phyloP scores from a whole-genome alignment of 2,888 invertebrate genomes.

The Sarcophaga rosellei region DNA sequence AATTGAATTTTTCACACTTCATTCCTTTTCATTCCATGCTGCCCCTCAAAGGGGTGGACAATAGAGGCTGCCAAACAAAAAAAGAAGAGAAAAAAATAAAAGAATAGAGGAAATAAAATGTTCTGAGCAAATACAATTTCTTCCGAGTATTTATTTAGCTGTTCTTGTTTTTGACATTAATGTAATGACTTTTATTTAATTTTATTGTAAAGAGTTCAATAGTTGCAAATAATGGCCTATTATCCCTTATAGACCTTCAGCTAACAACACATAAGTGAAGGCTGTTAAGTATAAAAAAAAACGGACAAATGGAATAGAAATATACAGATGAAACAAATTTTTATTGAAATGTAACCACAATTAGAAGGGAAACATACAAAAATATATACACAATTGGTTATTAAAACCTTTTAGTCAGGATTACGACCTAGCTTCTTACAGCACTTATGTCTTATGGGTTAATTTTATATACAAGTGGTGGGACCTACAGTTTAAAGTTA shows the following conservation, averaged over 20 bases:
- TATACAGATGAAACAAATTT: neutral
- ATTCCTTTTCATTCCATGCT: neutral
- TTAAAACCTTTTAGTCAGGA: no score
- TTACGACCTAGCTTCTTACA: no score
- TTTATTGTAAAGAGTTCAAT: slow-evolving; percentile 61
- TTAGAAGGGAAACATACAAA: neutral
- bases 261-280: neutral
- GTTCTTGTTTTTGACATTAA: slow-evolving; percentile 65
- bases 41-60: neutral
- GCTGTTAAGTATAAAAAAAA: neutral
- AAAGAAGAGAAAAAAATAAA: neutral
- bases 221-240: slow-evolving; percentile 50
- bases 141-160: slow-evolving; percentile 52
- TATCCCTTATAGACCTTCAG: slow-evolving; percentile 28
- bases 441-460: no score
- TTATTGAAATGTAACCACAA: slow-evolving; percentile 13
- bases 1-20: slow-evolving; percentile 56
- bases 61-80: neutral
- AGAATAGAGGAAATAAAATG: neutral
- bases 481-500: no score
- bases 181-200: slow-evolving; percentile 68
- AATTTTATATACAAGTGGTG: no score
- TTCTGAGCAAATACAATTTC: slow-evolving; percentile 37
- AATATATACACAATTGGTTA: no score
- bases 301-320: neutral